phyloP scores from a whole-genome alignment of 2,888 invertebrate genomes.

The Microctonus brassicae region DNA sequence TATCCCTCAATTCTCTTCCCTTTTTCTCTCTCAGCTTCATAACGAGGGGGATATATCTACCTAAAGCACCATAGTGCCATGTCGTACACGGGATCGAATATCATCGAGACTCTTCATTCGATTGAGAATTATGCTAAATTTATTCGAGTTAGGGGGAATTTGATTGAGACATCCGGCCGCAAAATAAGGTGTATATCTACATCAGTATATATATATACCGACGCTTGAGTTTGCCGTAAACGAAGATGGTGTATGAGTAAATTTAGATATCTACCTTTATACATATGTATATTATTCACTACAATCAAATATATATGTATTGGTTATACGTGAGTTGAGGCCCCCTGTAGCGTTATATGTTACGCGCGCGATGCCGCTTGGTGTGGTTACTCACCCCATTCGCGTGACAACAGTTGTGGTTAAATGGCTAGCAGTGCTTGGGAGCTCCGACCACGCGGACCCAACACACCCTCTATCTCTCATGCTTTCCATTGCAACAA shows the following conservation, averaged over 20 bases:
- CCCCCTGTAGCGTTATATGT: slow-evolving; percentile 26
- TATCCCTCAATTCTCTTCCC: background rate
- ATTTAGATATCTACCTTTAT: background rate
- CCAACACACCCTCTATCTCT: slow-evolving; percentile 33
- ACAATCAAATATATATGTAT: slow-evolving; percentile 17
- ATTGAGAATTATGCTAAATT: slow-evolving; percentile 29
- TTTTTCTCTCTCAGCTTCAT: background rate
- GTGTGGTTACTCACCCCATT: slow-evolving; percentile 59
- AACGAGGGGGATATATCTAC: background rate
- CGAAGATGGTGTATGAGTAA: slow-evolving; percentile 8
- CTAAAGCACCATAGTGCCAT: slow-evolving; percentile 1
- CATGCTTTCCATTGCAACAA: slow-evolving; percentile 4
- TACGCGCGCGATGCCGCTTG: slow-evolving; percentile 16
- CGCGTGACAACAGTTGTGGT: slow-evolving; percentile 67
- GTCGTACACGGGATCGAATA: slow-evolving; percentile 27
- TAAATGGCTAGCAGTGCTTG: slow-evolving; percentile 61
- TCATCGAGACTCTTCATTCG: slow-evolving; percentile 24
- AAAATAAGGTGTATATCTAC: background rate
- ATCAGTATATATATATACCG: no score
- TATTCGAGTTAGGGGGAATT: slow-evolving; percentile 16
- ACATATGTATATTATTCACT: background rate
- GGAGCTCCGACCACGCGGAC: slow-evolving; percentile 30
- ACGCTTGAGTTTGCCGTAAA: background rate
- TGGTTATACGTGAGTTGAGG: slow-evolving; percentile 7
- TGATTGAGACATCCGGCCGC: slow-evolving; percentile 22